These are phyloP conservation scores for Ochropleura plecta DNA, from an alignment of 2,888 invertebrate genomes.

Conservation along the genomic window DNA sequence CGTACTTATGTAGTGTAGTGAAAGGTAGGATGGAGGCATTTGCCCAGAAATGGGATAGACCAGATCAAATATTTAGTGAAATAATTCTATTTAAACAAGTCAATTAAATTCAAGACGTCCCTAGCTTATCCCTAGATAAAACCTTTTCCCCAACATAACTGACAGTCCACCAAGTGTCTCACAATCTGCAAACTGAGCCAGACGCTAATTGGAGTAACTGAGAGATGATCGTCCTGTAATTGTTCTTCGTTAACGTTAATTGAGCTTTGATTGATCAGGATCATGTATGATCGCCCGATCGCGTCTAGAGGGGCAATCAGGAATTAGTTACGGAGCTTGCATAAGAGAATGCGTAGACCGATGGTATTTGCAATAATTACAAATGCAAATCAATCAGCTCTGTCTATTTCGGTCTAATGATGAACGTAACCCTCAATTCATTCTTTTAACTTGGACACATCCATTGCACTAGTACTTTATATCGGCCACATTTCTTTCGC, in stretches of 20 bases:
- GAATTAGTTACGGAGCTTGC: slow-evolving; percentile 15
- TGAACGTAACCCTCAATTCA: not conserved
- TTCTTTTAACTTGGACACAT: not conserved
- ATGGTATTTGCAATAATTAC: not conserved
- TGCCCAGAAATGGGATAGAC: too few species aligned
- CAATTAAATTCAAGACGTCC: not conserved
- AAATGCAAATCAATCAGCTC: slow-evolving; percentile 6
- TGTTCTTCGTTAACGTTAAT: slow-evolving; percentile 46
- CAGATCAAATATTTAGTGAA: too few species aligned
- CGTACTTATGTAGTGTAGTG: not conserved
- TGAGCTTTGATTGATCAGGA: slow-evolving; percentile 52
- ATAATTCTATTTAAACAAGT: not conserved
- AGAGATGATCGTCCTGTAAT: slow-evolving; percentile 41
- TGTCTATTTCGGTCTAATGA: not conserved
- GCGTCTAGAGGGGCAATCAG: slow-evolving; percentile 30
- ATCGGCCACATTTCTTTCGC: not conserved
- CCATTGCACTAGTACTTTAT: too few species aligned
- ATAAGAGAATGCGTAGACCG: not conserved
- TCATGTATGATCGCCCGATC: slow-evolving; percentile 31
- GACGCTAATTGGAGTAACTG: slow-evolving; percentile 33
- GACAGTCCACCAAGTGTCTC: not conserved
- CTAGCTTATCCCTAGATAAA: not conserved
- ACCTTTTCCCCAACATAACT: not conserved
- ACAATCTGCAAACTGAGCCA: slow-evolving; percentile 10
- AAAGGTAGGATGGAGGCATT: too few species aligned